Evolutionary conservation across 2,113 vertebrate species (phyloP), one percentile per base, ranked within the genome.

Genomic region (Mustelus asterias): DNA sequence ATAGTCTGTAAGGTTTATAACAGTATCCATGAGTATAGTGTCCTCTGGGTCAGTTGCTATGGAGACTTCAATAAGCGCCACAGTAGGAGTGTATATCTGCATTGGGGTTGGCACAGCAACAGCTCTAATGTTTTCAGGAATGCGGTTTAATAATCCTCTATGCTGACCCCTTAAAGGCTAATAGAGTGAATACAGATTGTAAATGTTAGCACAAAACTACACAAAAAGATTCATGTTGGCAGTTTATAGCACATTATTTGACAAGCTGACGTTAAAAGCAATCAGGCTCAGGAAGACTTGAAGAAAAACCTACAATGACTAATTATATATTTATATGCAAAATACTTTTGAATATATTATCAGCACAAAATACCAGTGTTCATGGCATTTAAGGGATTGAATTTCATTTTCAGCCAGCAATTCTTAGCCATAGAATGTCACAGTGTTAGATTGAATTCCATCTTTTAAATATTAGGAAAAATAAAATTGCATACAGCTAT

Each of bases 181-280:
- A 95, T 95, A 72, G 94, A 95, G 67, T 95, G 94, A 76, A 95
- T 95, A 70, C 41, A 95, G 94, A 95, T 95, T 95, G 94, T 95
- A 95, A 95, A 95, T 95, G 94, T 95, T 95, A 95, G 94, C 94
- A 95, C 67, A 95, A 95, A 95, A 44, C 94, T 95, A 95, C 94
- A 95, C 94, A 95, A 95, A 95, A 95, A 72, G 94, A 95, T 95
- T 72, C 94, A 95, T 95, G 94, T 95, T 95, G 94, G 94, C 94
- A 95, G 67, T 95, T 95, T 95, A 95, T 72, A 72, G 94, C 94
- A 54, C 94, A 95, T 95, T 95, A 95, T 95, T 95, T 76, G 94
- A 95, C 94, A 95, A 95, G 94, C 44, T 95, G 94, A 95, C 94
- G 70, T 95, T 95, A 95, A 72, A 95, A 95, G 94, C 94, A 95